Evolutionary conservation across 2,888 invertebrate genomes (phyloP).

Genomic region (Sinodicranocentrus sp.): DNA sequence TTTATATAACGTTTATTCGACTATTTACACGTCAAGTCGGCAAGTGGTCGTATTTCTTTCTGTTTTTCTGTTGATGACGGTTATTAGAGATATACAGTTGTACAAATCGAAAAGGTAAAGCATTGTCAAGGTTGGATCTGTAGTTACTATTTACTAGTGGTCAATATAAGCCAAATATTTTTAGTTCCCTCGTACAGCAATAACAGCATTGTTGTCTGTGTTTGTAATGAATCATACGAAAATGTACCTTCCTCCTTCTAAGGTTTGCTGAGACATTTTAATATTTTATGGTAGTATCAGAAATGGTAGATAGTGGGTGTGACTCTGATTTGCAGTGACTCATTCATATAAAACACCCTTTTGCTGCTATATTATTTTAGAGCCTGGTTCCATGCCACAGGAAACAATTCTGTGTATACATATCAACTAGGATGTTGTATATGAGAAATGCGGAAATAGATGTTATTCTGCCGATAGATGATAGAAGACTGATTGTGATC

Average conservation of each 20-base stretch:
- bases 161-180: neutral
- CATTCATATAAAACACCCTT: neutral
- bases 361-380: neutral
- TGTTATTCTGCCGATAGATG: conserved; percentile 13
- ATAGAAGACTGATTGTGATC: neutral
- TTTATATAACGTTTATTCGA: no score
- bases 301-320: conserved; percentile 51
- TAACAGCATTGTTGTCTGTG: neutral
- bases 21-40: no score
- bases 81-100: neutral
- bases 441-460: conserved; percentile 43
- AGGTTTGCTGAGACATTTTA: conserved; percentile 15
- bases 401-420: no score
- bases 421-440: neutral
- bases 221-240: conserved; percentile 45
- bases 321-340: conserved; percentile 26
- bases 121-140: conserved; percentile 59
- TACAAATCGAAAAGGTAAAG: neutral
- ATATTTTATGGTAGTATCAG: conserved; percentile 33
- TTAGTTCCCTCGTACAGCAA: neutral
- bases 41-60: no score
- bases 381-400: no score
- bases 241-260: conserved; percentile 25
- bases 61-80: no score
- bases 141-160: neutral